phyloP scores from a whole-genome alignment of 2,888 invertebrate genomes.

The Bruchidius siliquastri region DNA sequence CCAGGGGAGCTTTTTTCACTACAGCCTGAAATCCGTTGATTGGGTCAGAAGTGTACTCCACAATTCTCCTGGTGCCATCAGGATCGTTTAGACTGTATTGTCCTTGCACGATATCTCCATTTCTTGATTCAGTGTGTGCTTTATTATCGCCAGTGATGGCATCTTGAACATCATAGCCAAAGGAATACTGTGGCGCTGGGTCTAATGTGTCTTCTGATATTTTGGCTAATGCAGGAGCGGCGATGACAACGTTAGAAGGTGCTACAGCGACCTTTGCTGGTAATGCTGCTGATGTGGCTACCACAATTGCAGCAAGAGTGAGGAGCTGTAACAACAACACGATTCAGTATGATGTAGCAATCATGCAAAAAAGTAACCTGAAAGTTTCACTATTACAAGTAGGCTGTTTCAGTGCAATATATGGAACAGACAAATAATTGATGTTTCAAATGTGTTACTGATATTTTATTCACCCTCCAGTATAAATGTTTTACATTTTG shows the following conservation, averaged over 20 bases:
- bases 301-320: not conserved
- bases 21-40: conserved; percentile 64
- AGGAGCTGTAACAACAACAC: not conserved
- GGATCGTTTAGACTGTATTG: conserved; percentile 59
- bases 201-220: conserved; percentile 46
- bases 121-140: conserved; percentile 51
- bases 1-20: conserved; percentile 54
- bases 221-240: conserved; percentile 48
- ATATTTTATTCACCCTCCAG: too few species aligned
- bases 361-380: too few species aligned
- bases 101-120: conserved; percentile 62
- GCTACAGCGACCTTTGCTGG: conserved; percentile 4
- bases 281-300: not conserved
- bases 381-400: too few species aligned
- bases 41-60: conserved; percentile 64
- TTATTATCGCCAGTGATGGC: conserved; percentile 58
- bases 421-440: too few species aligned
- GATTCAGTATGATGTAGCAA: not conserved
- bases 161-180: conserved; percentile 65
- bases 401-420: too few species aligned
- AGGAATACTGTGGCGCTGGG: conserved; percentile 63
- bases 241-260: conserved; percentile 12
- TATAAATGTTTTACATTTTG: too few species aligned
- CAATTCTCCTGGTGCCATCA: conserved; percentile 59
- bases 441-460: too few species aligned